Conservation (phyloP, 1,140 invertebrate species). For the Pentalonia nigronervosa region DNA sequence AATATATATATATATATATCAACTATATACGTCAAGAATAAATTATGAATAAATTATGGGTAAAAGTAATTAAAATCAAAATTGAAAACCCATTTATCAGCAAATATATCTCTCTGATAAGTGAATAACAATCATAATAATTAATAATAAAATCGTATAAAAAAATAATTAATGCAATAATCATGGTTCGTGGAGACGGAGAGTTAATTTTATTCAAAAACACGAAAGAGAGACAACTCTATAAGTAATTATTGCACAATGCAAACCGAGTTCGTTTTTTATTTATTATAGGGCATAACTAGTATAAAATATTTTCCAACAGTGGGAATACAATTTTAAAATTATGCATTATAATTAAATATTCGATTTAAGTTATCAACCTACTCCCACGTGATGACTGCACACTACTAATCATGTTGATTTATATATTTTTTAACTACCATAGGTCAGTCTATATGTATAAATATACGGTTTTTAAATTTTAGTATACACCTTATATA, state of each 20-base stretch:
- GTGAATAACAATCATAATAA: not conserved
- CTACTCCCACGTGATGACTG: not conserved
- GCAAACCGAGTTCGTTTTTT: not conserved
- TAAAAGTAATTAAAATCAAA: constrained; percentile 7
- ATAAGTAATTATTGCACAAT: not conserved
- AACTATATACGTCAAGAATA: not conserved
- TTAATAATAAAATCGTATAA: not conserved
- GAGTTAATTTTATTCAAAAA: not conserved
- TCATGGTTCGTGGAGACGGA: not conserved
- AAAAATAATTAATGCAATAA: not conserved
- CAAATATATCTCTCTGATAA: not conserved
- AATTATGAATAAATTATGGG: not conserved
- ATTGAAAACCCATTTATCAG: not conserved
- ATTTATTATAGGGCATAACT: constrained; percentile 5
- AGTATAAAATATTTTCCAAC: not conserved
- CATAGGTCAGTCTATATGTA: not conserved
- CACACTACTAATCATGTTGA: not conserved
- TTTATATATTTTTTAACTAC: not conserved
- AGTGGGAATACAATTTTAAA: not conserved
- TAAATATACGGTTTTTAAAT: not conserved
- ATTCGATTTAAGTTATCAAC: constrained; percentile 16
- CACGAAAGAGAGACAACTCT: not conserved
- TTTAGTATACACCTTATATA: not conserved
- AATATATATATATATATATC: too few species aligned
- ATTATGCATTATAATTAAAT: constrained; percentile 16